phyloP scores from a whole-genome alignment of 1,140 invertebrate genomes.

The Temnothorax longispinosus region DNA sequence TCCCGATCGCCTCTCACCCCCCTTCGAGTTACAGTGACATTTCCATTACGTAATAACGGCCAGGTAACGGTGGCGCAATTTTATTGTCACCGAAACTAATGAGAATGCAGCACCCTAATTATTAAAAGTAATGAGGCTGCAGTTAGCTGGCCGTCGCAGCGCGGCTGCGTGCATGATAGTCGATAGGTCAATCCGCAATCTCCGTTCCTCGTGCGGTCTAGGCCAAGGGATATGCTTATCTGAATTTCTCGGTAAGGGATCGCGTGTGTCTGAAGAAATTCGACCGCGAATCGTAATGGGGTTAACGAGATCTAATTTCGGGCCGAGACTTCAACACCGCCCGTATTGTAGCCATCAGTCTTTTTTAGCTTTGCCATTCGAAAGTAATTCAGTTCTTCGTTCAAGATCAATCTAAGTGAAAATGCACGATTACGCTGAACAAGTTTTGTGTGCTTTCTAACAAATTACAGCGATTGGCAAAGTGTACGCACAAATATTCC shows the following conservation, averaged over 20 bases:
- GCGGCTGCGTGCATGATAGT: constrained; percentile 8
- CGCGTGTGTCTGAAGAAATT: constrained; percentile 74
- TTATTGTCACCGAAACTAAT: constrained; percentile 51
- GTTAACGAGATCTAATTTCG: constrained; percentile 76
- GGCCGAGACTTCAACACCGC: constrained; percentile 23
- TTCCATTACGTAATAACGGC: constrained; percentile 54
- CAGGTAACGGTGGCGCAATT: constrained; percentile 39
- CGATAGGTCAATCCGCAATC: constrained; percentile 49
- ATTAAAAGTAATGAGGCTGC: constrained; percentile 51
- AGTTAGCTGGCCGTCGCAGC: constrained; percentile 9
- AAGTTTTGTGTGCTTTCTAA: not conserved
- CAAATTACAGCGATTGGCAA: not conserved
- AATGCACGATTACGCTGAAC: not conserved
- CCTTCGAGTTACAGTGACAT: constrained; percentile 21
- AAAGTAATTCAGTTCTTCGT: not conserved
- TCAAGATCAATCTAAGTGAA: not conserved
- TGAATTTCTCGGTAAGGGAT: constrained; percentile 67
- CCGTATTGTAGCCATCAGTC: not conserved
- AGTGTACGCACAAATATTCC: not conserved
- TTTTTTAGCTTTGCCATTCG: not conserved
- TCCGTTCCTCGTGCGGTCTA: constrained; percentile 52
- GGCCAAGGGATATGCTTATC: constrained; percentile 68
- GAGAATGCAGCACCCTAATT: constrained; percentile 55
- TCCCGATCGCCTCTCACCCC: not conserved
- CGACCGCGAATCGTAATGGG: constrained; percentile 73